phyloP scores from a whole-genome alignment of 1,140 invertebrate genomes.

The Lineus longissimus region DNA sequence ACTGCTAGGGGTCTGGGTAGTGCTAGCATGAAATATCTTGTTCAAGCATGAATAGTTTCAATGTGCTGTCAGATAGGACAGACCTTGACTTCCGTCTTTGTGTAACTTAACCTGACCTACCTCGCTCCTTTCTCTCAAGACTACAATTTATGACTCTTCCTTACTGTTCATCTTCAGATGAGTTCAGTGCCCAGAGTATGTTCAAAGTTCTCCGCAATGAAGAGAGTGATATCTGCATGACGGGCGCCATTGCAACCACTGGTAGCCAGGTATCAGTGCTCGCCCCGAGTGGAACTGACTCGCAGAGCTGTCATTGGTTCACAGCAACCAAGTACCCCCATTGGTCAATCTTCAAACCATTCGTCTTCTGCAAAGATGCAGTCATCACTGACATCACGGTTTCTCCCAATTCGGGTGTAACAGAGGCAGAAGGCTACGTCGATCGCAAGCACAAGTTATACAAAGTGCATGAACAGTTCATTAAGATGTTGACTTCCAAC shows the following conservation, averaged over 20 bases:
- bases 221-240: slow-evolving; percentile 62
- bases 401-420: slow-evolving; percentile 52
- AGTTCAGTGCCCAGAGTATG: slow-evolving; percentile 65
- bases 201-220: slow-evolving; percentile 67
- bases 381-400: slow-evolving; percentile 56
- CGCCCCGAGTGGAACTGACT: slow-evolving; percentile 25
- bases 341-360: slow-evolving; percentile 77
- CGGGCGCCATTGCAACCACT: slow-evolving; percentile 60
- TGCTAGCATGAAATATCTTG: too few relatives aligned
- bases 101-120: too few relatives aligned
- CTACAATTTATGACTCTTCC: background rate
- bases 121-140: background rate
- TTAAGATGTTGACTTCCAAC: slow-evolving; percentile 20
- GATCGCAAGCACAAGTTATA: slow-evolving; percentile 62
- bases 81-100: too few relatives aligned
- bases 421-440: slow-evolving; percentile 47
- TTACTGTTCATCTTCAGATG: slow-evolving; percentile 28
- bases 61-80: too few relatives aligned
- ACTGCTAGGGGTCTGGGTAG: too few relatives aligned
- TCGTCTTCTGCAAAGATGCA: slow-evolving; percentile 67
- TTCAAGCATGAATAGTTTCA: too few relatives aligned
- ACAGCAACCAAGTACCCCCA: slow-evolving; percentile 74
- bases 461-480: slow-evolving; percentile 57
- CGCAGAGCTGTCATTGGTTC: slow-evolving; percentile 68
- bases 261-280: slow-evolving; percentile 63